These are phyloP conservation scores for Bubalus kerabau DNA, from an alignment of 2,113 vertebrate species.

Conservation along the genomic window DNA sequence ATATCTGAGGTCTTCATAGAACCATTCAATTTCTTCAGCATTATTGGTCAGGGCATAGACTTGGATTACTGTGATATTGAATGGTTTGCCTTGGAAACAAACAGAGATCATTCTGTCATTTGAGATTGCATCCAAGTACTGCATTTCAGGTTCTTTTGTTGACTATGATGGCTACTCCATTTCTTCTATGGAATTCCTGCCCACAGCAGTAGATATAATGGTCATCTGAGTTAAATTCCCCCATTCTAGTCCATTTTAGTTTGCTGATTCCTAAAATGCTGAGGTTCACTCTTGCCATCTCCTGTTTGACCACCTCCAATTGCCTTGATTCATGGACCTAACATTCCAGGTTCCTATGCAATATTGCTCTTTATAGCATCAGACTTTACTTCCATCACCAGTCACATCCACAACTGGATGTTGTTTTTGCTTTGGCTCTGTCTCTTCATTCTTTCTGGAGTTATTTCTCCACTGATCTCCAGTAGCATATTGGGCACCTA, in stretches of 20 bases:
- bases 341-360: background rate
- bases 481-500: background rate
- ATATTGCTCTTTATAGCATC: background rate
- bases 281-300: background rate
- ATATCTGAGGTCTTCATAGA: background rate
- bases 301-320: background rate
- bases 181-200: background rate
- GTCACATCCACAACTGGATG: background rate
- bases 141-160: background rate
- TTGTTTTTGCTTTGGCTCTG: background rate
- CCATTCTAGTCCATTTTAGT: background rate
- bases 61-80: background rate
- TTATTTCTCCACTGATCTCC: background rate
- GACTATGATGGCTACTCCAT: background rate
- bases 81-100: background rate
- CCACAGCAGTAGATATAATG: background rate
- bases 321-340: background rate
- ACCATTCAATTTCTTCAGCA: background rate
- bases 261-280: background rate
- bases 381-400: background rate
- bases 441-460: background rate
- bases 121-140: background rate
- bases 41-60: background rate
- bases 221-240: background rate
- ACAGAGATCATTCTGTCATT: background rate